Evolutionary conservation across 2,113 vertebrate genomes (phyloP).

Genomic region (Tringa solitaria): DNA sequence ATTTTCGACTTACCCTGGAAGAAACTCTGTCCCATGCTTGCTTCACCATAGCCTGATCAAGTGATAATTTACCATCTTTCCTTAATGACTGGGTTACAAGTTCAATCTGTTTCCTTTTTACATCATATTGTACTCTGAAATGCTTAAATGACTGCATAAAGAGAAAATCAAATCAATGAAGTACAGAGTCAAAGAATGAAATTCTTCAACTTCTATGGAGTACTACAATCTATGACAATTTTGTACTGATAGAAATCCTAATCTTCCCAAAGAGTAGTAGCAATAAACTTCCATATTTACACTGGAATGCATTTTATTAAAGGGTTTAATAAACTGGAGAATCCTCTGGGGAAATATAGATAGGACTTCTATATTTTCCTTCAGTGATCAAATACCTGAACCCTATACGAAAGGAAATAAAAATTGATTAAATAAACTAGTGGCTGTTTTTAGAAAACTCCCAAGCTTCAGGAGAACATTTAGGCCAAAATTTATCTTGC

Average conservation of each 20-base stretch:
- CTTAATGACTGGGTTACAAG: slow-evolving; percentile 82
- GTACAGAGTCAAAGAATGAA: background rate
- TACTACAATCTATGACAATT: background rate
- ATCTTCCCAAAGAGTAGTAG: background rate
- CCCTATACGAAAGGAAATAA: background rate
- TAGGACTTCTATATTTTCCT: background rate
- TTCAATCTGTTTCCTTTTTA: slow-evolving; percentile 90
- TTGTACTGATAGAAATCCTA: background rate
- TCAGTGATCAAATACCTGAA: background rate
- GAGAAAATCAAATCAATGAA: slow-evolving; percentile 16
- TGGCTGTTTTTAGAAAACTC: background rate
- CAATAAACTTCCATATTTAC: background rate
- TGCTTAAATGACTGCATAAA: slow-evolving; percentile 86
- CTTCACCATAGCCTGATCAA: slow-evolving; percentile 94
- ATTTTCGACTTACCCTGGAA: slow-evolving; percentile 80
- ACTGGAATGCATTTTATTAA: background rate
- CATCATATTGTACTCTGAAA: slow-evolving; percentile 90
- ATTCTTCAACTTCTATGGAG: background rate
- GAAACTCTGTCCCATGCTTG: slow-evolving; percentile 93
- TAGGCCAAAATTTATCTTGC: background rate
- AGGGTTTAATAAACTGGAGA: background rate
- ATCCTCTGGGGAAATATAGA: background rate
- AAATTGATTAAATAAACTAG: background rate
- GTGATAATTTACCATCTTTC: slow-evolving; percentile 90
- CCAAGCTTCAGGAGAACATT: background rate